Percentiles rank a stretch among this genome's conserved stretches.
Conservation (phyloP, 2,113 vertebrate genomes). For the Axis porcinus region DNA sequence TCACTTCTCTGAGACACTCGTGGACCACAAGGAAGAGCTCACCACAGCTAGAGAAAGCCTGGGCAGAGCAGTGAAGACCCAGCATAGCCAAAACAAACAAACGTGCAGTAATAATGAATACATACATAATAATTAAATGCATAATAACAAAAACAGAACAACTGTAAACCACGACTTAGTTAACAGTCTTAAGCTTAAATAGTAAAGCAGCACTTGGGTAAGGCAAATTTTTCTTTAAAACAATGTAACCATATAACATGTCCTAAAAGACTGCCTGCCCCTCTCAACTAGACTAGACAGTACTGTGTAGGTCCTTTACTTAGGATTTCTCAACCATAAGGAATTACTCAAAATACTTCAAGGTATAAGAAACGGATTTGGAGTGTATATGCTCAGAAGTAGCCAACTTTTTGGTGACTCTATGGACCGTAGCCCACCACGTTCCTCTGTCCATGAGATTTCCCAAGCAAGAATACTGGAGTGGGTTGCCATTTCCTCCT, state of each 20-base stretch:
- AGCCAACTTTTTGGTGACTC: neutral
- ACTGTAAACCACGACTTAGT: neutral
- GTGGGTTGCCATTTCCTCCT: no score
- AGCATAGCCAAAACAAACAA: neutral
- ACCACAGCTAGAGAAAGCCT: neutral
- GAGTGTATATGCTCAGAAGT: neutral
- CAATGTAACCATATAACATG: neutral
- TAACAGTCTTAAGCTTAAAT: neutral
- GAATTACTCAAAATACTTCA: neutral
- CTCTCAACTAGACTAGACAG: no score
- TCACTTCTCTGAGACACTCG: neutral
- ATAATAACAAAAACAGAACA: neutral
- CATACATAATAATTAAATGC: no score
- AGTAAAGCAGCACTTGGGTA: no score
- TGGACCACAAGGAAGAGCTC: neutral
- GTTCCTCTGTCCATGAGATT: neutral
- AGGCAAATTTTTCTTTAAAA: neutral
- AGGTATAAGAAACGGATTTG: neutral
- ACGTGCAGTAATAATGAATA: neutral
- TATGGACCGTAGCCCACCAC: neutral
- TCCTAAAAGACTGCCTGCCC: rapidly evolving
- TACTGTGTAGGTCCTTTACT: neutral
- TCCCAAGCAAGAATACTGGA: neutral
- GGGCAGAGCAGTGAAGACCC: neutral
- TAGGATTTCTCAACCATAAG: neutral